A percentile compares a stretch with the other conserved stretches of the same genome.
These are phyloP conservation scores for Neomicropteryx cornuta DNA, from an alignment of 1,140 invertebrate species.

Conservation along the genomic window DNA sequence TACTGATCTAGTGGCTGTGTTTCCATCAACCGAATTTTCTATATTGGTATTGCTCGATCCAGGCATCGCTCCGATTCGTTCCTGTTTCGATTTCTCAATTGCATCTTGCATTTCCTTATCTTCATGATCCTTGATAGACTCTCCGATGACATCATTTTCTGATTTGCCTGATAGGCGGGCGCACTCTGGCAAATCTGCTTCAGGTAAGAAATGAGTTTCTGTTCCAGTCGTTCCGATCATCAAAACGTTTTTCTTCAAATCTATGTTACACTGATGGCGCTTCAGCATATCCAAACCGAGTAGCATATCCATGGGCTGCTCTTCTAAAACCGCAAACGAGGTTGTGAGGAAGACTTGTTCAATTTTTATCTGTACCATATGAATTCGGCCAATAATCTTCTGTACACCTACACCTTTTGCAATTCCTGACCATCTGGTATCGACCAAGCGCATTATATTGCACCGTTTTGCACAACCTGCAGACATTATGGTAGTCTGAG, in stretches of 20 bases:
- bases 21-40: no score
- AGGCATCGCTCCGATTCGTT: no score
- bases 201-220: conserved; percentile 79
- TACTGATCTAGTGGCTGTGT: no score
- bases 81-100: conserved; percentile 37
- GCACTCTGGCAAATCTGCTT: conserved; percentile 69
- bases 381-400: conserved; percentile 22
- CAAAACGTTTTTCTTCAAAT: conserved; percentile 81
- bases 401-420: conserved; percentile 88
- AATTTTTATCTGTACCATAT: conserved; percentile 36
- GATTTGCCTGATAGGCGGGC: conserved; percentile 36
- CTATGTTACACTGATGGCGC: conserved; percentile 87
- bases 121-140: conserved; percentile 23
- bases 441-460: conserved; percentile 84
- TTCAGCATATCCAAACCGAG: conserved; percentile 90
- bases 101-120: conserved; percentile 35
- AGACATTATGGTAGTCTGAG: conserved; percentile 84
- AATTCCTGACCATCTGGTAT: conserved; percentile 78
- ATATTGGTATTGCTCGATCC: no score
- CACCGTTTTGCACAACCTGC: conserved; percentile 78
- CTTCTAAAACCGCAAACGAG: conserved; percentile 91
- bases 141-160: conserved; percentile 45
- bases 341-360: conserved; percentile 79
- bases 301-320: conserved; percentile 96
- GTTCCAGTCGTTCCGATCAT: conserved; percentile 93